A percentile compares a stretch with the other conserved stretches of the same genome.
phyloP scores from a whole-genome alignment of 2,888 invertebrate species.

The Oscheius onirici region DNA sequence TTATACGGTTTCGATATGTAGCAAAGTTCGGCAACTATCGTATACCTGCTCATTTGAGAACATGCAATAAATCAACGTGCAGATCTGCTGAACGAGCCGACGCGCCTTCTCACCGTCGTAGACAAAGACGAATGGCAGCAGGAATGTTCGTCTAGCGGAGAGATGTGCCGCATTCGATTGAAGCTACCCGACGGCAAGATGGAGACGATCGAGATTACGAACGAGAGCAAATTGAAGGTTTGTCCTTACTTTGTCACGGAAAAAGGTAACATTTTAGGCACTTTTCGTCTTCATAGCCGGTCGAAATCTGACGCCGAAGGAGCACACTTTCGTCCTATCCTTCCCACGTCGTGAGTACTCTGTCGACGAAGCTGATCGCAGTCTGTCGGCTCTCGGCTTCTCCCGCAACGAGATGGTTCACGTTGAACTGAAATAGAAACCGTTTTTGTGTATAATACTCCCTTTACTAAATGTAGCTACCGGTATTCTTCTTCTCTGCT shows the following conservation, averaged over 20 bases:
- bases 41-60: too few species aligned
- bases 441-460: background rate
- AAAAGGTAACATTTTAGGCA: slow-evolving; percentile 42
- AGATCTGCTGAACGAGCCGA: slow-evolving; percentile 40
- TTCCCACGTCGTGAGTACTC: slow-evolving; percentile 56
- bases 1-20: background rate
- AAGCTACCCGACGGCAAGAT: slow-evolving; percentile 37
- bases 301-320: slow-evolving; percentile 34
- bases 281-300: slow-evolving; percentile 50
- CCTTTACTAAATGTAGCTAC: background rate
- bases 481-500: background rate
- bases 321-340: slow-evolving; percentile 45
- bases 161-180: slow-evolving; percentile 22
- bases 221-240: slow-evolving; percentile 36
- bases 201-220: slow-evolving; percentile 34
- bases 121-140: slow-evolving; percentile 52
- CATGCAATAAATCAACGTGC: too few species aligned
- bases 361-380: slow-evolving; percentile 33
- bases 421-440: slow-evolving; percentile 45
- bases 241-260: background rate
- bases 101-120: slow-evolving; percentile 35
- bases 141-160: slow-evolving; percentile 10
- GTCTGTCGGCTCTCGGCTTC: slow-evolving; percentile 50
- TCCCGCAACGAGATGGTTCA: slow-evolving; percentile 54
- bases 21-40: too few species aligned